Conservation (phyloP, 2,113 vertebrate genomes). For the Desmodus rotundus region DNA sequence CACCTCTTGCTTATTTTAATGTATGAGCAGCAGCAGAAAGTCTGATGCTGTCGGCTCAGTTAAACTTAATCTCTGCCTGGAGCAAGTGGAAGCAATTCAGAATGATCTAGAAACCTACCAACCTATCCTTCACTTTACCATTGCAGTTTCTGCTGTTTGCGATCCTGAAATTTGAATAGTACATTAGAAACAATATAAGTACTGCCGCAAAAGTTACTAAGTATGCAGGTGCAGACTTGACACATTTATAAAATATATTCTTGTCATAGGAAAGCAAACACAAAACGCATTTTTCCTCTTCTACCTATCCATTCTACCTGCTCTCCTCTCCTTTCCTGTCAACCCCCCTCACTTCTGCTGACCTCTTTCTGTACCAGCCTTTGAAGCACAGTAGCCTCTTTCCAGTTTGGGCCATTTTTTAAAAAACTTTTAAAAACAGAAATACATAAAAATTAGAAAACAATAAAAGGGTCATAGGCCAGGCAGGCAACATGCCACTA, state of each 20-base stretch:
- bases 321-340: not conserved
- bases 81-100: not conserved
- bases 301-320: not conserved
- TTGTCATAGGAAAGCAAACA: not conserved
- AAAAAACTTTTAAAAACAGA: not conserved
- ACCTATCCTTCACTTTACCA: not conserved
- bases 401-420: not conserved
- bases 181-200: not conserved
- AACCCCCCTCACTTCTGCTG: not conserved
- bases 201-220: not conserved
- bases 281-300: not conserved
- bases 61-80: not conserved
- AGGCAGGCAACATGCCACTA: not conserved
- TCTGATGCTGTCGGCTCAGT: not conserved
- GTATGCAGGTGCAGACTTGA: not conserved
- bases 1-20: not conserved
- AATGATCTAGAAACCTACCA: not conserved
- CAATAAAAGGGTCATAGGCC: not conserved
- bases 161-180: not conserved
- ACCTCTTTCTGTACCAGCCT: not conserved
- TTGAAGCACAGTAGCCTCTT: not conserved
- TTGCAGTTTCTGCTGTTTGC: not conserved
- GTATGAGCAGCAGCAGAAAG: not conserved
- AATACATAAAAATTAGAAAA: constrained; percentile 25
- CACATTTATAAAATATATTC: not conserved